phyloP scores from a whole-genome alignment of 2,797 vertebrate species.

The Presbytis comata region DNA sequence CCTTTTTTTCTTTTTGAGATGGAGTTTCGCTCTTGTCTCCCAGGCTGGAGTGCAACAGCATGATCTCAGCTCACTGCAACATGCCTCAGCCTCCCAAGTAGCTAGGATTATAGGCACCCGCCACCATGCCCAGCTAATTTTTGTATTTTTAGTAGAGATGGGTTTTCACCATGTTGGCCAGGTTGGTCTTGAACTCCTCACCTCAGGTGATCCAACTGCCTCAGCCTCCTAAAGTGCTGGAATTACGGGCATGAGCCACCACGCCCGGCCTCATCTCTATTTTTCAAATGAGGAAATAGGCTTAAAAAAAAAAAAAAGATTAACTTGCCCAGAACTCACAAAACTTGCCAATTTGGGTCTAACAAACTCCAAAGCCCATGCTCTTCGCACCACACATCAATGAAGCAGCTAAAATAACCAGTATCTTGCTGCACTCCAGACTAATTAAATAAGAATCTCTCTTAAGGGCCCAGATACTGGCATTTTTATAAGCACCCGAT shows the following conservation, averaged over 20 bases:
- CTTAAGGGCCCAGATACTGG: not conserved
- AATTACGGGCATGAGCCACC: not conserved
- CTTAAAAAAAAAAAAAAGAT: conserved; percentile 53
- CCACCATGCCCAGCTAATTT: not conserved
- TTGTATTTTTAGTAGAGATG: not conserved
- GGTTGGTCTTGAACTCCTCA: not conserved
- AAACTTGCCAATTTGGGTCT: conserved; percentile 42
- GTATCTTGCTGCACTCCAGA: not conserved
- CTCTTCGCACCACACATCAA: not conserved
- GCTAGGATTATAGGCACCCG: not conserved
- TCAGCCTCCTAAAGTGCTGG: not conserved
- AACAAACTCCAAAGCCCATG: not conserved
- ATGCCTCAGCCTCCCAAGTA: not conserved
- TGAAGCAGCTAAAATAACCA: conserved; percentile 44
- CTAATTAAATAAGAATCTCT: conserved; percentile 11
- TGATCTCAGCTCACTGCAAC: not conserved
- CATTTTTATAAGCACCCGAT: not conserved
- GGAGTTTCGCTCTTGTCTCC: not conserved
- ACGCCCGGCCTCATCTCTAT: not conserved
- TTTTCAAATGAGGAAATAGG: conserved; percentile 43
- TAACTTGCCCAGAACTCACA: conserved; percentile 4
- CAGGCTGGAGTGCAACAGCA: not conserved
- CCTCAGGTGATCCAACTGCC: not conserved
- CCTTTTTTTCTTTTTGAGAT: not conserved
- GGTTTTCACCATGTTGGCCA: not conserved